phyloP scores from a whole-genome alignment of 1,140 invertebrate species.

The Drosophila murphyi region DNA sequence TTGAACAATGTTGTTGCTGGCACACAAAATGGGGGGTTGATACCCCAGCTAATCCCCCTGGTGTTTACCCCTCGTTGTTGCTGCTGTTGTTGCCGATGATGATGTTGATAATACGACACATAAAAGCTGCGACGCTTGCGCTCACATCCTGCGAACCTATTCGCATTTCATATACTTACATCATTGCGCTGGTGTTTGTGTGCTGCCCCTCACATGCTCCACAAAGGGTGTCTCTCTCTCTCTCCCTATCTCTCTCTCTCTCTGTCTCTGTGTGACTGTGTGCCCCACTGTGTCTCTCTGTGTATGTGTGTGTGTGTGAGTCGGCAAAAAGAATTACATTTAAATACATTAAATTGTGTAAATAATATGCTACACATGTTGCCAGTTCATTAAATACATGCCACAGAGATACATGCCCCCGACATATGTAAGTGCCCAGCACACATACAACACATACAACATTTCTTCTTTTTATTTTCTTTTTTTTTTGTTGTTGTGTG shows the following conservation, averaged over 20 bases:
- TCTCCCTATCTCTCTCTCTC: constrained; percentile 5
- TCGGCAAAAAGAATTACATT: constrained; percentile 75
- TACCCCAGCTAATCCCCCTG: constrained; percentile 48
- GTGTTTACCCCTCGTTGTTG: constrained; percentile 17
- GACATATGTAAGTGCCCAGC: constrained; percentile 59
- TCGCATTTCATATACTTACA: constrained; percentile 84
- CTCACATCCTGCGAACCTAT: constrained; percentile 83
- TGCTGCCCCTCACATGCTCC: constrained; percentile 41
- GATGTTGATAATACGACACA: constrained; percentile 66
- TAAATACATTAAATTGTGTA: constrained; percentile 84
- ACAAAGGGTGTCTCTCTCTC: constrained; percentile 12
- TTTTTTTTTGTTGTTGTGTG: background rate
- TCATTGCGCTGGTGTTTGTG: constrained; percentile 78
- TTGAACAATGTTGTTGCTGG: constrained; percentile 53
- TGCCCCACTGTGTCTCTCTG: constrained; percentile 11
- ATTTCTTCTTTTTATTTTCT: background rate
- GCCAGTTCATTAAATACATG: constrained; percentile 83
- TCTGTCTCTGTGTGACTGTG: constrained; percentile 5
- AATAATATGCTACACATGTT: constrained; percentile 83
- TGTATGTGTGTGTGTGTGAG: constrained; percentile 12
- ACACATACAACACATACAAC: constrained; percentile 19
- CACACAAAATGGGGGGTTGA: constrained; percentile 35
- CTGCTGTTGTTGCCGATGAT: constrained; percentile 56
- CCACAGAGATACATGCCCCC: constrained; percentile 77
- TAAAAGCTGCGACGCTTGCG: constrained; percentile 70